phyloP scores from a whole-genome alignment of 2,888 invertebrate species.

The Zhuqinia jingwanae region DNA sequence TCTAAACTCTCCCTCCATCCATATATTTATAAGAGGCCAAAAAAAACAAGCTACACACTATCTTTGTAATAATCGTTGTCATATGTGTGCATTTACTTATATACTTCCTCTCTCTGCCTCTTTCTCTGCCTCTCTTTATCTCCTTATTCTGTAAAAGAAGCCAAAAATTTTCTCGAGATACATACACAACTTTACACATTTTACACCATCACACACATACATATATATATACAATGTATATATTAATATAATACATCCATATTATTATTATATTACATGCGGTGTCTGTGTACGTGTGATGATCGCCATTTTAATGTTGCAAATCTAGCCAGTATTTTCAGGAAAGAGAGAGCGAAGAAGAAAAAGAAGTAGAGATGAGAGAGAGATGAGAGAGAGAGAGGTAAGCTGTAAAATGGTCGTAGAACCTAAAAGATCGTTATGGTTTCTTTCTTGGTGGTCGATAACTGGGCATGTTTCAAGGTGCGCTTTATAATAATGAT shows the following conservation, averaged over 20 bases:
- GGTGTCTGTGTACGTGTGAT: slow-evolving; percentile 19
- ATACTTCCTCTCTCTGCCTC: background rate
- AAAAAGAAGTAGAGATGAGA: no score
- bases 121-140: background rate
- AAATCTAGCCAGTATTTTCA: slow-evolving; percentile 27
- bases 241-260: no score
- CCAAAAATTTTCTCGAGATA: slow-evolving; percentile 37
- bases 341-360: background rate
- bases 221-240: background rate
- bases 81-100: slow-evolving; percentile 2
- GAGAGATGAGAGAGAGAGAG: slow-evolving; percentile 29
- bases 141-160: background rate
- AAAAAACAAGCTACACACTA: no score
- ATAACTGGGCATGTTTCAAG: slow-evolving; percentile 67
- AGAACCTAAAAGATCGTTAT: slow-evolving; percentile 52
- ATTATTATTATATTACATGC: no score
- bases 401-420: slow-evolving; percentile 35
- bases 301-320: slow-evolving; percentile 42
- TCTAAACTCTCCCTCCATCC: no score
- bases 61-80: background rate
- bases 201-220: background rate
- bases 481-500: slow-evolving; percentile 49
- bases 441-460: slow-evolving; percentile 58
- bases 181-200: background rate
- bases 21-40: no score